Evolutionary conservation across 35 echinoderm and acorn worm species (phyloP).

Genomic region (Eucidaris tribuloides): DNA sequence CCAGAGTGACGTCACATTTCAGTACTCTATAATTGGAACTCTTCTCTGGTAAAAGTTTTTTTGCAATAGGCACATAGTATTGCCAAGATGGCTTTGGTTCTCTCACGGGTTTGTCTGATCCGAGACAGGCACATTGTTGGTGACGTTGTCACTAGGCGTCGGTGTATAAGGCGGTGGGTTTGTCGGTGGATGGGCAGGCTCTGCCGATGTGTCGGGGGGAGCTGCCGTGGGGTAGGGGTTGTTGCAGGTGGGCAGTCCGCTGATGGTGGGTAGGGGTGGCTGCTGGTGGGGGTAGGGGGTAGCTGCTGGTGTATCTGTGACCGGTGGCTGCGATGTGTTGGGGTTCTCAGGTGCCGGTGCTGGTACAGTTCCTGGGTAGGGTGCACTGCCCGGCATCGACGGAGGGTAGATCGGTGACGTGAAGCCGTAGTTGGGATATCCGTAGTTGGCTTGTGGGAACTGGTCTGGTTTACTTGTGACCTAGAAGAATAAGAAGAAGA

Average conservation of each 20-base stretch:
- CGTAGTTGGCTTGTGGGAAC: background rate
- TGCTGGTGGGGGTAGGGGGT: background rate
- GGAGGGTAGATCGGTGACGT: background rate
- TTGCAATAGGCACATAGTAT: too few species aligned
- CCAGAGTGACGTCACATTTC: too few species aligned
- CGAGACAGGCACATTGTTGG: too few species aligned
- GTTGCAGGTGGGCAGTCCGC: background rate
- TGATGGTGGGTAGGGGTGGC: background rate
- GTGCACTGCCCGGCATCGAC: background rate
- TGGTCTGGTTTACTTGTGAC: slow-evolving; percentile 3
- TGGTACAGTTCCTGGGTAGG: background rate
- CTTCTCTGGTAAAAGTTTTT: too few species aligned
- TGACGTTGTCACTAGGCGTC: too few species aligned
- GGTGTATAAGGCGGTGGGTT: too few species aligned
- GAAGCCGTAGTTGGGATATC: slow-evolving; percentile 21
- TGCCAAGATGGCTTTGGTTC: too few species aligned
- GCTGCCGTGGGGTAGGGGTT: too few species aligned
- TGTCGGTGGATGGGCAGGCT: too few species aligned
- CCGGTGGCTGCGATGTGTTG: background rate
- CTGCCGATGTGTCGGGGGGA: too few species aligned
- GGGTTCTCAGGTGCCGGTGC: background rate
- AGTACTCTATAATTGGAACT: too few species aligned
- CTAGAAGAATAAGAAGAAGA: background rate
- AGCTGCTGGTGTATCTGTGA: background rate
- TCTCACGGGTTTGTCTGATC: too few species aligned